Base-by-base conservation (phyloP, 2,797 vertebrate species). In the Spondyliosoma cantharus region DNA sequence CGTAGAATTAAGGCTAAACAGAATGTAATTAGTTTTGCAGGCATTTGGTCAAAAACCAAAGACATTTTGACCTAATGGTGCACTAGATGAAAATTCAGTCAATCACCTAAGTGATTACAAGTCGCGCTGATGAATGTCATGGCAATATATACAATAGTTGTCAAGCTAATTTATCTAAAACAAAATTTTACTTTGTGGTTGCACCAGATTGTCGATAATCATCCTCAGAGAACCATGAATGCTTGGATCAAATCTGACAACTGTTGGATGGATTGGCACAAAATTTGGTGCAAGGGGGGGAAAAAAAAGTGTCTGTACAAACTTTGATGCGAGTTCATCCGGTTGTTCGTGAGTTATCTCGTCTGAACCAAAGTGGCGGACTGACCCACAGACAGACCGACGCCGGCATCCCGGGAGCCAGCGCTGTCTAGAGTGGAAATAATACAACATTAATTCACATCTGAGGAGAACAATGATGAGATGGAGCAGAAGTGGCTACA, bases 401-500 rank as follows among this genome's bases (percentile, higher is more conserved):
- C 50, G 24, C 14, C 11, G 25, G 42, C 50, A 52, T 50, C 56
- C 14, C 7, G 4, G 19, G 14, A 75, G 45, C 32, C 42, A 63
- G 27, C 16, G 32, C 65, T 58, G 20, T 25, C 17, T 9, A 29
- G 45, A 16, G 45, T 6, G 6, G 8, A 49, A 59, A 57, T 17
- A 74, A 50, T 25, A 22, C 45, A 27, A 3, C 17, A 58, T 37
- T 60, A 32, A 50, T 17, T 52, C 16, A 53, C 16, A 32, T 53
- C 32, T 22, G 3, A 32, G n/a, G 14, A 45, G 13, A 66, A 25
- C 64, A 71, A 48, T 76, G 49, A 49, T 71, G 42, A 74, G 32
- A 66, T 63, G 52, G 27, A 60, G 29, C 53, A 61, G 52, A 78
- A n/a, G 50, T 43, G 24, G 53, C 72, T 70, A 17, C 69, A 57